Percentiles rank a stretch among this genome's conserved stretches.
Evolutionary conservation across 2,888 invertebrate species (phyloP).

Genomic region (Aspidiotus destructor): DNA sequence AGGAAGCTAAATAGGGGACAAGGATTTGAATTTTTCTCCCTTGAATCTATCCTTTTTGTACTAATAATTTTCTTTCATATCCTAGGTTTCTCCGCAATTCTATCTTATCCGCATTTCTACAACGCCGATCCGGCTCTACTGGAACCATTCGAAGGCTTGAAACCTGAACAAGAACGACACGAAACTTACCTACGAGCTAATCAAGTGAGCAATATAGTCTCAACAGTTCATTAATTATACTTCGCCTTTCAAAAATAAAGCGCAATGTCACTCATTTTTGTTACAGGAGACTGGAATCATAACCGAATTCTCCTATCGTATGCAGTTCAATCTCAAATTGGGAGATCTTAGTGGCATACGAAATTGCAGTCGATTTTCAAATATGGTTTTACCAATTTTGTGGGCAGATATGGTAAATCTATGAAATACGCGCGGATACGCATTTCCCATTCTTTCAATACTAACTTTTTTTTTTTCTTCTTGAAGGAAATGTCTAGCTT

Average conservation of each 20-base stretch:
- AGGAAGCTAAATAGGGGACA: too few relatives aligned
- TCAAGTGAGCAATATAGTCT: slow-evolving; percentile 51
- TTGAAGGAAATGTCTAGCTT: too few relatives aligned
- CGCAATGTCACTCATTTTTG: background rate
- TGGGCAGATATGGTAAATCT: slow-evolving; percentile 46
- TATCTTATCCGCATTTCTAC: slow-evolving; percentile 81
- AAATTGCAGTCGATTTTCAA: slow-evolving; percentile 56
- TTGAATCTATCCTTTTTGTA: background rate
- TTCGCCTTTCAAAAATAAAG: too few relatives aligned
- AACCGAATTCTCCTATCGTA: slow-evolving; percentile 63
- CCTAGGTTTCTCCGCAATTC: slow-evolving; percentile 69
- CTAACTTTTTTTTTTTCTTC: too few relatives aligned
- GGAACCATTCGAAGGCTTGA: slow-evolving; percentile 58
- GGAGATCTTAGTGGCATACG: slow-evolving; percentile 57
- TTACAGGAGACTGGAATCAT: slow-evolving; percentile 64
- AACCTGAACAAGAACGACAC: slow-evolving; percentile 57
- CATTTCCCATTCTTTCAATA: too few relatives aligned
- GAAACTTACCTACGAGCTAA: slow-evolving; percentile 64
- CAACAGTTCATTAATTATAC: too few relatives aligned
- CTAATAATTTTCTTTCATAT: background rate
- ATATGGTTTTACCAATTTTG: slow-evolving; percentile 65
- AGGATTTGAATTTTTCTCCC: too few relatives aligned
- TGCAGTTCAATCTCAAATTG: slow-evolving; percentile 79
- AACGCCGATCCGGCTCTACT: slow-evolving; percentile 56
- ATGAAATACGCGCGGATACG: too few relatives aligned